phyloP scores from a whole-genome alignment of 2,113 vertebrate species.

The Garra rufa region DNA sequence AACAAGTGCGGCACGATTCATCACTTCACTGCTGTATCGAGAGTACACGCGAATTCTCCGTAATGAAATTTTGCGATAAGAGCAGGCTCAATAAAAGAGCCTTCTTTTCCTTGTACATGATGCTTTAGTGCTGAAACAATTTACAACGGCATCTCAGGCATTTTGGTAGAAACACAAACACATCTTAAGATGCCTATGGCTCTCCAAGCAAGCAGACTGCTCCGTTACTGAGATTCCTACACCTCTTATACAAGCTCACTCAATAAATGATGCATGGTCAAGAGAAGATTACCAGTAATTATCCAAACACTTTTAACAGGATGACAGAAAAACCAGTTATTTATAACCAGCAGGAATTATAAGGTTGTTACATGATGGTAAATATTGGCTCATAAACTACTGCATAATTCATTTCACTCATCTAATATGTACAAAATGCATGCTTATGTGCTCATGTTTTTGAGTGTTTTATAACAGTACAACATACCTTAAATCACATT shows the following conservation, averaged over 20 bases:
- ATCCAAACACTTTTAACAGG: neutral
- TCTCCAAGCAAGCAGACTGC: neutral
- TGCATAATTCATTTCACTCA: neutral
- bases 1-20: conserved; percentile 42
- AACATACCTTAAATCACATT: neutral
- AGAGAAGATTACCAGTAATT: conserved; percentile 15
- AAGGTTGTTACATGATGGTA: neutral
- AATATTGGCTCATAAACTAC: conserved; percentile 3
- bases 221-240: conserved; percentile 9
- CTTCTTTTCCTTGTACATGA: conserved; percentile 71
- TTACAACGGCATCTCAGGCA: conserved; percentile 10
- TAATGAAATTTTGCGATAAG: conserved; percentile 47
- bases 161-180: conserved; percentile 19
- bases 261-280: conserved; percentile 35
- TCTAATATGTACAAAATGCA: neutral
- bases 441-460: neutral
- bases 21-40: conserved; percentile 17
- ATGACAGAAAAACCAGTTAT: too few relatives aligned
- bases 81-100: conserved; percentile 77
- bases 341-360: too few relatives aligned
- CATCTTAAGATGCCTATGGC: neutral
- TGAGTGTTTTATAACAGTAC: neutral
- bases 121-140: conserved; percentile 33
- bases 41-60: conserved; percentile 29
- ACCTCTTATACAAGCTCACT: neutral